phyloP scores from a whole-genome alignment of 2,888 invertebrate species.

The Eugnorisma glareosa region DNA sequence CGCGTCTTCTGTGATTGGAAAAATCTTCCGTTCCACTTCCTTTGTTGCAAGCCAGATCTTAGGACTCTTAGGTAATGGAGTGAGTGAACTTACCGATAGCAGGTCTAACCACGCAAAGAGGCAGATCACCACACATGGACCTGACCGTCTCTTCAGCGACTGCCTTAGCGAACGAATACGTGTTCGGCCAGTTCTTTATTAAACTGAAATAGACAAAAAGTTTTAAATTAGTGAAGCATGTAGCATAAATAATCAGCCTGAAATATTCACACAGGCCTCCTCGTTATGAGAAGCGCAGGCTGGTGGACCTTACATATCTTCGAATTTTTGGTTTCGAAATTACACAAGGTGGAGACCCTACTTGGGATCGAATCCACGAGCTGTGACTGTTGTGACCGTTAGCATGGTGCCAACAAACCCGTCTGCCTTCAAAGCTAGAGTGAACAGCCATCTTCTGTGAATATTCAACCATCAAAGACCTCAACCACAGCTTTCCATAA shows the following conservation, averaged over 20 bases:
- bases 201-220: conserved; percentile 80
- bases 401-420: not conserved
- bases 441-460: not conserved
- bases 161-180: conserved; percentile 97
- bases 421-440: not conserved
- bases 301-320: not conserved
- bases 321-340: not conserved
- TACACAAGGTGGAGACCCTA: no score
- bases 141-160: conserved; percentile 95
- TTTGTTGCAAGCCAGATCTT: not conserved
- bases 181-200: conserved; percentile 95
- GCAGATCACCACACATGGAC: conserved; percentile 92
- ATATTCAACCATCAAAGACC: not conserved
- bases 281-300: not conserved
- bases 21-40: not conserved
- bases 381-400: not conserved
- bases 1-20: not conserved
- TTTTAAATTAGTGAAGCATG: not conserved
- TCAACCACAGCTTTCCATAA: not conserved
- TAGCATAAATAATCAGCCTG: not conserved
- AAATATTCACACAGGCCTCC: not conserved
- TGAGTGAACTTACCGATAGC: conserved; percentile 93
- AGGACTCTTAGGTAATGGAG: not conserved
- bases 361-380: no score
- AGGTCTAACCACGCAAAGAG: conserved; percentile 95